A percentile compares a stretch with the other conserved stretches of the same genome.
phyloP scores from a whole-genome alignment of 2,888 invertebrate genomes.

The Cylindroiulus punctatus region DNA sequence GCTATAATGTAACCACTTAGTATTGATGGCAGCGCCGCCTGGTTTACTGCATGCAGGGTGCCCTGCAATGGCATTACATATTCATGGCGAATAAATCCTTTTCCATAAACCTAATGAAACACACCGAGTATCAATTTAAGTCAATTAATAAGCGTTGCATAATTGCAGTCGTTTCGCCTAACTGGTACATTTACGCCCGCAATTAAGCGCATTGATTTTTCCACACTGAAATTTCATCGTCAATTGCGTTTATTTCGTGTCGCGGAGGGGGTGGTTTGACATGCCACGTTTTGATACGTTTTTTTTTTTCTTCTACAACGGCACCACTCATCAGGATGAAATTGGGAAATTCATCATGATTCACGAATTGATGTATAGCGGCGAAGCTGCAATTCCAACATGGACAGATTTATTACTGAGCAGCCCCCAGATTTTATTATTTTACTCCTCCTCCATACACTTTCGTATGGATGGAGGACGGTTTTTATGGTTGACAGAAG shows the following conservation, averaged over 20 bases:
- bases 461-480: background rate
- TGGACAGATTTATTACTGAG: background rate
- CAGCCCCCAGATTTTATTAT: background rate
- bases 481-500: background rate
- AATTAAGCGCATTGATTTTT: slow-evolving; percentile 5
- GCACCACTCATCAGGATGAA: background rate
- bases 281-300: background rate
- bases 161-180: background rate
- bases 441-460: background rate
- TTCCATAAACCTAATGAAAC: background rate
- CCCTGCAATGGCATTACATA: background rate
- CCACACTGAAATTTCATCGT: background rate
- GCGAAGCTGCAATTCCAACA: background rate
- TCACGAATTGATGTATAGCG: background rate
- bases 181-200: background rate
- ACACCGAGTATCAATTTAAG: background rate
- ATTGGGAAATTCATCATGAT: background rate
- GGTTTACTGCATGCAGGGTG: background rate
- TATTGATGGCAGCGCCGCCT: background rate
- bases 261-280: background rate
- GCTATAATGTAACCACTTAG: background rate
- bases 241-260: slow-evolving; percentile 10
- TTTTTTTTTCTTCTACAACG: background rate
- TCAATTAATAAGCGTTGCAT: slow-evolving; percentile 11
- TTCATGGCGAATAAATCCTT: background rate